Evolutionary conservation across 2,113 vertebrate genomes (phyloP), one percentile per base, ranked within the genome.

Genomic region (Leucopternis melanops): DNA sequence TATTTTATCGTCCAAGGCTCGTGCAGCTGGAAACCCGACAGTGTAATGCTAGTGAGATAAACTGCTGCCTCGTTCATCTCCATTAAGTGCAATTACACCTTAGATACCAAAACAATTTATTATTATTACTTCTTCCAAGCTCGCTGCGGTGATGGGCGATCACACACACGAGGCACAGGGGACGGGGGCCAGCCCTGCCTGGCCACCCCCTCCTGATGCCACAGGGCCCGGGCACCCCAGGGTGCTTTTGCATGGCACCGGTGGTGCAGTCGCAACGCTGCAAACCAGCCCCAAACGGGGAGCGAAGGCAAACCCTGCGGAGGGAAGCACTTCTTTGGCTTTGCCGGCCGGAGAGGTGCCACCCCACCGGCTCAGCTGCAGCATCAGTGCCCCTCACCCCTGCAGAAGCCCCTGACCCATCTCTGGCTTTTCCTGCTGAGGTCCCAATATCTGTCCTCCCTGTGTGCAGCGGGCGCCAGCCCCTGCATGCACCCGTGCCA

Each of bases 401-500:
- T 19, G 19, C 52, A 5, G 69, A 36, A 7, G 34, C 36, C 49
- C 8, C 42, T 4, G 0, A 16, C 10, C 20, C 25, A 2, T 11
- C 59, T 45, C 81, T 7, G 55, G 4, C 1, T 50, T 67, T 75
- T 26, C 65, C 74, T 9, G 0, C 2, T 11, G 54, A 11, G 61
- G 15, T 44, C 65, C 88, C 73, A 5, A 1, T 18, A 10, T 16
- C 36, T 4, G 44, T 40, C n/a, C 58, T 32, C n/a, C 7, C 45
- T 0, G 26, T 6, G 7, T 0, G 49, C 38, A 32, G 27, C 0
- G 3, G 38, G 80, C n/a, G 13, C 36, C 84, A 5, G 42, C 3
- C 31, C 11, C 62, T 1, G 40, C 5, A 0, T 4, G 71, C 49
- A 7, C 15, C 59, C 40, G 2, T 2, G 54, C 54, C 16, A 18